phyloP scores from a whole-genome alignment of 2,797 vertebrate species.

The Melanotaenia maccullochi region DNA sequence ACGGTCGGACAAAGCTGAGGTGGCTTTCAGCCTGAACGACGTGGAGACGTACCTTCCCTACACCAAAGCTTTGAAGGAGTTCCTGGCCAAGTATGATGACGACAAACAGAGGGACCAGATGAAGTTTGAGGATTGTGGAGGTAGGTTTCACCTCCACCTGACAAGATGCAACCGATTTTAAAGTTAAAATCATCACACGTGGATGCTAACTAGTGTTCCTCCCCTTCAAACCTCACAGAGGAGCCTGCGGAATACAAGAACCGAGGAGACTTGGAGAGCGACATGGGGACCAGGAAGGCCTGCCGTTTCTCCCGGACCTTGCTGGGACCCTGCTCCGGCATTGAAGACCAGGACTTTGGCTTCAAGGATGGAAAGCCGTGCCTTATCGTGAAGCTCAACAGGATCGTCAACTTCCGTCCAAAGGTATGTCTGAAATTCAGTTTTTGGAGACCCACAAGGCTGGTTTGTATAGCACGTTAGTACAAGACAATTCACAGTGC shows the following conservation, averaged over 20 bases:
- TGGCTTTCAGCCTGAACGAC: conserved; percentile 78
- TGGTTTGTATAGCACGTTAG: too few relatives aligned
- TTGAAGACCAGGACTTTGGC: conserved; percentile 82
- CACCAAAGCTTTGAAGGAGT: conserved; percentile 77
- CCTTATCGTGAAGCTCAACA: conserved; percentile 93
- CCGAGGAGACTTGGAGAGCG: conserved; percentile 84
- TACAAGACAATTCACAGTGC: too few relatives aligned
- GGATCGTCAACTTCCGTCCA: conserved; percentile 91
- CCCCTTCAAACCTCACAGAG: conserved; percentile 60
- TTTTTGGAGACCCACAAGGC: too few relatives aligned
- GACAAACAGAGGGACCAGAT: conserved; percentile 77
- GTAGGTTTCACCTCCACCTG: conserved; percentile 68
- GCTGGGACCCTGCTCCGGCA: conserved; percentile 92
- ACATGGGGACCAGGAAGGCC: conserved; percentile 84
- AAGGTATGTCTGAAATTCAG: conserved; percentile 72
- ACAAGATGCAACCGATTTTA: neutral
- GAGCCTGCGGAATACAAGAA: conserved; percentile 79
- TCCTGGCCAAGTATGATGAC: conserved; percentile 82
- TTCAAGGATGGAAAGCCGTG: conserved; percentile 91
- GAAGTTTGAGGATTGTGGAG: conserved; percentile 87
- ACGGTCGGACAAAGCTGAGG: conserved; percentile 87
- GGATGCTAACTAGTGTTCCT: neutral
- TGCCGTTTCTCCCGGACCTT: conserved; percentile 85
- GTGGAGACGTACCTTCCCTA: conserved; percentile 79
- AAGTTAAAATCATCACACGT: neutral